Evolutionary conservation across 1,140 invertebrate species (phyloP).

Genomic region (Pseudomyrmex cubaensis): DNA sequence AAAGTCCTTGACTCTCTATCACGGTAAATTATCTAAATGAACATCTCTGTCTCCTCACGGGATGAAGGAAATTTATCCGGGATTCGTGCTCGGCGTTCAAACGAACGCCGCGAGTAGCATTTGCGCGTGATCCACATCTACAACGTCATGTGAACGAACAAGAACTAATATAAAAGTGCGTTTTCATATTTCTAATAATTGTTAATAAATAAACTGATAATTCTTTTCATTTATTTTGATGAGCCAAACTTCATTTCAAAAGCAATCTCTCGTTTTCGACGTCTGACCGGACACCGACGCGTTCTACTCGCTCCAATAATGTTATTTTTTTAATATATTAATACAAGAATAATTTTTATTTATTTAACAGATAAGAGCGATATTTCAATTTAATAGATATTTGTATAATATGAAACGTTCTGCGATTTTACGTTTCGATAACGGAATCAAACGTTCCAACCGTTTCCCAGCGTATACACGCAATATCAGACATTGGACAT

Average conservation of each 20-base stretch:
- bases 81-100: constrained; percentile 21
- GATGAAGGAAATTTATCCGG: constrained; percentile 18
- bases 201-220: too few relatives aligned
- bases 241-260: too few relatives aligned
- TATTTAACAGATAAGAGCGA: constrained; percentile 8
- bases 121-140: too few relatives aligned
- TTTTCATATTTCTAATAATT: too few relatives aligned
- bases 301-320: too few relatives aligned
- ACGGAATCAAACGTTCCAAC: constrained; percentile 9
- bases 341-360: not conserved
- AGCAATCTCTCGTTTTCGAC: too few relatives aligned
- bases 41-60: constrained; percentile 1
- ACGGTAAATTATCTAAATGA: constrained; percentile 41
- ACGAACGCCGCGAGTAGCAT: not conserved
- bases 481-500: constrained; percentile 1
- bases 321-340: too few relatives aligned
- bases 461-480: not conserved
- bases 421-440: constrained; percentile 5
- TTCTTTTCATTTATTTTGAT: too few relatives aligned
- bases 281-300: too few relatives aligned
- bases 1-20: not conserved
- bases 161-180: too few relatives aligned
- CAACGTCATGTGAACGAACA: too few relatives aligned
- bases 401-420: not conserved
- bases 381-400: not conserved